A percentile compares a stretch with the other conserved stretches of the same genome.
Conservation (phyloP, 2,888 invertebrate species). For the Hirtodrosophila cameraria region DNA sequence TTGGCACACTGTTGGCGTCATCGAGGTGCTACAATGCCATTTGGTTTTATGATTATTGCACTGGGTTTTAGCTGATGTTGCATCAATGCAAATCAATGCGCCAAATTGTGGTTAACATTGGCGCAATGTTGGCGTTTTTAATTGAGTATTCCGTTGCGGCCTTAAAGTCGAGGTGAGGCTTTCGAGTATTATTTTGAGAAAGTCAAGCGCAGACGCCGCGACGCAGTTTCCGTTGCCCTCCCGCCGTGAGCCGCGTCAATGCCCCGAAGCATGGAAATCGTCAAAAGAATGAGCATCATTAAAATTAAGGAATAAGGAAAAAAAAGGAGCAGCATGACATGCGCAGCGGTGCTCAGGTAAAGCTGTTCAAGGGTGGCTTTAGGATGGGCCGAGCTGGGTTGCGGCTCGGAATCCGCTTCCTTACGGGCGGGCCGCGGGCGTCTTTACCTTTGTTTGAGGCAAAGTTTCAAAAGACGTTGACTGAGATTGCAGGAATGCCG, state of each 20-base stretch:
- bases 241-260: constrained; percentile 41
- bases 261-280: constrained; percentile 37
- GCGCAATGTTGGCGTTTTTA: constrained; percentile 72
- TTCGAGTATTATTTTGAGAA: constrained; percentile 22
- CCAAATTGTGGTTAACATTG: constrained; percentile 61
- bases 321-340: constrained; percentile 75
- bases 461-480: constrained; percentile 68
- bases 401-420: constrained; percentile 36
- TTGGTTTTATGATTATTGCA: constrained; percentile 76
- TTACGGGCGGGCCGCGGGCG: constrained; percentile 61
- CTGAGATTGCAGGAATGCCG: constrained; percentile 42
- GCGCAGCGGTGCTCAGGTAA: constrained; percentile 58
- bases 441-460: constrained; percentile 33
- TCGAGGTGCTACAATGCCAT: constrained; percentile 74
- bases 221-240: constrained; percentile 53
- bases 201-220: constrained; percentile 33
- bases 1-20: constrained; percentile 55
- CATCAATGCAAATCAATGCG: constrained; percentile 75
- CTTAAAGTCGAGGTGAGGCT: constrained; percentile 12
- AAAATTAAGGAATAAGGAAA: constrained; percentile 25
- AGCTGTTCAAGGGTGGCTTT: constrained; percentile 66
- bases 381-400: constrained; percentile 16
- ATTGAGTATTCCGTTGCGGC: constrained; percentile 58
- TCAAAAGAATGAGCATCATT: constrained; percentile 61
- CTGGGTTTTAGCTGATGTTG: constrained; percentile 34